phyloP scores from a whole-genome alignment of 2,113 vertebrate genomes.

The Setophaga petechia region DNA sequence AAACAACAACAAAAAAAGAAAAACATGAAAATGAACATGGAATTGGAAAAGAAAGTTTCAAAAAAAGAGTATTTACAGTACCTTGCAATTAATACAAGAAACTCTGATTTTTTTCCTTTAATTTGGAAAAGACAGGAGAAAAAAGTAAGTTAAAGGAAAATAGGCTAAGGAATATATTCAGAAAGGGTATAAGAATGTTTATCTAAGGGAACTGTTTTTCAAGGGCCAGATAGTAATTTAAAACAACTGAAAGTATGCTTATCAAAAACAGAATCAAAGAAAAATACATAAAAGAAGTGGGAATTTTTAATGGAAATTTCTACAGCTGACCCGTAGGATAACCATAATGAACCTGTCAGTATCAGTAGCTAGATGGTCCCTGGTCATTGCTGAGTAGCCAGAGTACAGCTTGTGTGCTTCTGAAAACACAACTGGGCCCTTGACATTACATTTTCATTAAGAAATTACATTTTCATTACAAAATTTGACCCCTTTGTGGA shows the following conservation, averaged over 20 bases:
- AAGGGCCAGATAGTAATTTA: neutral
- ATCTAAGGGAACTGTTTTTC: neutral
- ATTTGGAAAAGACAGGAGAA: neutral
- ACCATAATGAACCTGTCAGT: neutral
- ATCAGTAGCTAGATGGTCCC: neutral
- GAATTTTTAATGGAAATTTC: neutral
- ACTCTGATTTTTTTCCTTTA: neutral
- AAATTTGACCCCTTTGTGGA: neutral
- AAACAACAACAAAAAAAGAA: neutral
- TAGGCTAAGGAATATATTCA: neutral
- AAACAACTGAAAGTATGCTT: neutral
- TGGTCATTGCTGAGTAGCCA: neutral
- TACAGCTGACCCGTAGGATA: neutral
- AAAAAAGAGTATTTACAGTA: neutral
- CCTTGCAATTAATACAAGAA: neutral
- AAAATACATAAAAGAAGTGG: neutral
- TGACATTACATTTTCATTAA: neutral
- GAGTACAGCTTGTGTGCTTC: neutral
- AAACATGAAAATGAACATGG: neutral
- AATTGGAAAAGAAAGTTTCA: neutral
- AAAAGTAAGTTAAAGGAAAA: neutral
- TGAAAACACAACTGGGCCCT: neutral
- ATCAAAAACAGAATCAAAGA: neutral
- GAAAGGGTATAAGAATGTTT: neutral
- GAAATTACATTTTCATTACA: neutral